Base-by-base conservation (phyloP, 2,888 invertebrate genomes). In the Heliothis peltigera region DNA sequence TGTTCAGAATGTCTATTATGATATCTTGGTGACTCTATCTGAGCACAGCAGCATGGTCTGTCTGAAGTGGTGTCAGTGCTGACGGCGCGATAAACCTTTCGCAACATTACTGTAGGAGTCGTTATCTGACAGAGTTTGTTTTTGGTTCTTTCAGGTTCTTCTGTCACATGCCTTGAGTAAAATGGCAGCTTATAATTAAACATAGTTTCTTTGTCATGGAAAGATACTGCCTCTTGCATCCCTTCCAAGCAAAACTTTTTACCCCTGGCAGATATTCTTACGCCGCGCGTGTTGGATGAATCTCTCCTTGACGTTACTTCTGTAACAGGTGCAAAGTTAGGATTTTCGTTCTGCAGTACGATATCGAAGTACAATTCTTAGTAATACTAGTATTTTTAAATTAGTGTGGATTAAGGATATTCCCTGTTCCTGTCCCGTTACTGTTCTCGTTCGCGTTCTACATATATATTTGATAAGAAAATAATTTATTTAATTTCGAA, bases 21-120 rank as follows among this genome's bases (percentile, higher is more conserved):
- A 3, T 10, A 15, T 10, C 5, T 46, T 7, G 22, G 28, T 6
- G 10, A 10, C 7, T 8, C 7, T 39, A 47, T 49, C 17, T 56
- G 65, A 12, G 47, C 42, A 64, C 65, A 71, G 28, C 59, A 64
- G 60, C 90, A 91, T 0, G 91, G 90, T 49, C 89, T 82, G 46
- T 91, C 90, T 21, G 78, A 70, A 0, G 87, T 84, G 0, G 91
- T 91, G 35, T 91, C 91, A 18, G 85, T 81, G 54, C 82, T 80
- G 1, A 84, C 70, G 10, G 70, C 68, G 19, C 65, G 73, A 32
- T 44, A 18, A 2, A 22, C 15, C 12, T 39, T 44, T 18, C 17
- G 18, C 8, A 43, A 17, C 21, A 43, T 21, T 32, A 15, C 32
- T 4, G 22, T n/a, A 12, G 63, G 58, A 22, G 54, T 52, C 59